Conservation (phyloP, 2,113 vertebrate species). For the Proterorhinus semilunaris region DNA sequence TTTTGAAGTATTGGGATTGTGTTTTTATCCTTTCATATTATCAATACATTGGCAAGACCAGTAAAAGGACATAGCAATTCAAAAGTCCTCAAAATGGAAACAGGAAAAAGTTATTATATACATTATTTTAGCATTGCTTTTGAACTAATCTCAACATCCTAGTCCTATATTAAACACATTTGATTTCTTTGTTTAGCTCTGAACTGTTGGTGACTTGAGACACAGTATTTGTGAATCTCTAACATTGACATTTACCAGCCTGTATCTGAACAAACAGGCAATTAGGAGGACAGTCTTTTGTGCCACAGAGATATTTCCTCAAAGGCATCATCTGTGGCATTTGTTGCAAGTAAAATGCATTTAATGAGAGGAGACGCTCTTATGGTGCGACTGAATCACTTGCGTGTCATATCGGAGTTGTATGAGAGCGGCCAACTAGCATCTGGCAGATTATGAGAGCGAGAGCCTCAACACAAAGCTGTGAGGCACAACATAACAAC, state of each 20-base stretch:
- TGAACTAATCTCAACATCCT: not conserved
- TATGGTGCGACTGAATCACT: constrained; percentile 2
- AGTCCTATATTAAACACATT: not conserved
- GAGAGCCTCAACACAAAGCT: constrained; percentile 1
- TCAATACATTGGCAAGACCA: too few species aligned
- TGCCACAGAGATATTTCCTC: constrained; percentile 21
- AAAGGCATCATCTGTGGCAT: constrained; percentile 33
- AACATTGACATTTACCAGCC: not conserved
- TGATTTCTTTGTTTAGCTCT: not conserved
- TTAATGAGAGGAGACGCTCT: constrained; percentile 2
- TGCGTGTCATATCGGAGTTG: constrained; percentile 16
- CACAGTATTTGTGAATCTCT: too few species aligned
- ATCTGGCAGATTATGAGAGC: constrained; percentile 9
- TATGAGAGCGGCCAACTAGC: not conserved
- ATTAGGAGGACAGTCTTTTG: constrained; percentile 15
- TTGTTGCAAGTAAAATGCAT: constrained; percentile 38
- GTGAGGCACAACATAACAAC: not conserved
- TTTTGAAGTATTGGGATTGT: too few species aligned
- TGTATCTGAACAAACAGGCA: not conserved
- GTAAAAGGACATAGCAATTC: too few species aligned
- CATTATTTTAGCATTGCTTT: too few species aligned
- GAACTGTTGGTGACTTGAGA: too few species aligned
- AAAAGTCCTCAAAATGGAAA: too few species aligned
- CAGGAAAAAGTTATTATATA: too few species aligned
- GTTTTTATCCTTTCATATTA: too few species aligned